Evolutionary conservation across 1,140 invertebrate species (phyloP), one percentile per base, ranked within the genome.

Genomic region (Brachionus asplanchnoidis): DNA sequence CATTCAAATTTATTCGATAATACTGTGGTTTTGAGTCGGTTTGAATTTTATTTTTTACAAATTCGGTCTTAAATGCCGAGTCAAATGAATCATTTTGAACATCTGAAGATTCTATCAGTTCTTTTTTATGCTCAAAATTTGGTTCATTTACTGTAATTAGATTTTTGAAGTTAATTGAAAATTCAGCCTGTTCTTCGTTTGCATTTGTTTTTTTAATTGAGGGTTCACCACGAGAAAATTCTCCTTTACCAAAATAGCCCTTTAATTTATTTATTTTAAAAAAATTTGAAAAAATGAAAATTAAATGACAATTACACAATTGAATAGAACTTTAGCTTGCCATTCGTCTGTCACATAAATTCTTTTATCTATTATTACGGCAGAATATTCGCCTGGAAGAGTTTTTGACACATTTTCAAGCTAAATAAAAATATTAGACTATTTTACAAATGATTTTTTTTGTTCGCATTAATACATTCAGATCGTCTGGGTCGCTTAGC

Each of bases 211-310:
- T 32, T 42, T 68, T 68, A 12, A 26, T 65, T 23, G 17, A 1
- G 20, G 73, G 73, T 26, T 50, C 73, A 28, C 73, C 73, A 7
- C 79, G 50, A 44, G 65, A 82, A 60, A 65, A 68, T 68, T 82
- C 79, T 82, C 79, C 79, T 60, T 68, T 82, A 5, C 79, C 79
- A 68, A 82, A 82, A 60, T 60, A 82, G 14, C 79, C 79, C 79
- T 82, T 36, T 11, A 28, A n/a, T 42, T 44, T 11, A 46, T 12
- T 17, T 60, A 8, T 28, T 17, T 28, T 60, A 20, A 60, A 6
- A 26, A 3, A 28, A 56, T 9, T 42, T 14, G 0, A 56, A 56
- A 12, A 23, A 23, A 44, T 68, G 0, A 42, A 60, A 44, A 12
- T 14, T 0, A 14, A n/a, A 53, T 2, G 17, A 65, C n/a, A 12